Percentiles rank a stretch among this genome's conserved stretches.
Evolutionary conservation across 2,113 vertebrate genomes (phyloP).

Genomic region (Scopus umbretta): DNA sequence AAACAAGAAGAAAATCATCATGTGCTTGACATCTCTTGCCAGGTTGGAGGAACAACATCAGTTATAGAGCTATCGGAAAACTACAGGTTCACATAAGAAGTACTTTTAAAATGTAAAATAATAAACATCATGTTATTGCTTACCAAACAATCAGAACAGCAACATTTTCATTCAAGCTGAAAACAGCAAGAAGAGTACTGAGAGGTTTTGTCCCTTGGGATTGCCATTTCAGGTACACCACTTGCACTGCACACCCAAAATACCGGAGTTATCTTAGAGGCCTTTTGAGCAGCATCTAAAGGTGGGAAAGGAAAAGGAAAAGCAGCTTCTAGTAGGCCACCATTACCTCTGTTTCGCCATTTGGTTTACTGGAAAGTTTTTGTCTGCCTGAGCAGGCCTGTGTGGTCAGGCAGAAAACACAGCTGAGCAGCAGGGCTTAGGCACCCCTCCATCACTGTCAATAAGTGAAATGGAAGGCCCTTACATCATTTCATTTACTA

Average conservation of each 20-base stretch:
- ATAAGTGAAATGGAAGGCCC: slow-evolving; percentile 80
- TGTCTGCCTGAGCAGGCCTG: slow-evolving; percentile 49
- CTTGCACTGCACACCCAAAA: not conserved
- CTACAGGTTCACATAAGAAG: not conserved
- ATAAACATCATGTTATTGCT: accelerated
- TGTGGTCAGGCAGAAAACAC: slow-evolving; percentile 70
- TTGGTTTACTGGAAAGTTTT: slow-evolving; percentile 47
- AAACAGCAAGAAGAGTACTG: not conserved
- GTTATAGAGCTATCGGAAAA: not conserved
- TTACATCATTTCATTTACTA: slow-evolving; percentile 92
- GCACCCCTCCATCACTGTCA: slow-evolving; percentile 95
- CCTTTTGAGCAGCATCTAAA: not conserved
- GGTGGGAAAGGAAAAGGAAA: not conserved
- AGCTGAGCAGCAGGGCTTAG: slow-evolving; percentile 68
- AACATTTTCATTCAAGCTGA: not conserved
- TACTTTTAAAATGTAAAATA: not conserved
- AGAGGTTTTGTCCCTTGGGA: not conserved
- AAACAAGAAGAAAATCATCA: not conserved
- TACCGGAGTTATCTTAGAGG: not conserved
- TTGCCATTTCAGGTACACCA: accelerated
- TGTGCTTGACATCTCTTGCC: not conserved
- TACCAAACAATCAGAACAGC: not conserved
- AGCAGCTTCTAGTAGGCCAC: not conserved
- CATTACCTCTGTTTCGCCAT: slow-evolving; percentile 29
- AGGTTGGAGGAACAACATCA: not conserved